These are phyloP conservation scores for Lycocorax pyrrhopterus DNA, from an alignment of 2,113 vertebrate genomes.

Conservation along the genomic window DNA sequence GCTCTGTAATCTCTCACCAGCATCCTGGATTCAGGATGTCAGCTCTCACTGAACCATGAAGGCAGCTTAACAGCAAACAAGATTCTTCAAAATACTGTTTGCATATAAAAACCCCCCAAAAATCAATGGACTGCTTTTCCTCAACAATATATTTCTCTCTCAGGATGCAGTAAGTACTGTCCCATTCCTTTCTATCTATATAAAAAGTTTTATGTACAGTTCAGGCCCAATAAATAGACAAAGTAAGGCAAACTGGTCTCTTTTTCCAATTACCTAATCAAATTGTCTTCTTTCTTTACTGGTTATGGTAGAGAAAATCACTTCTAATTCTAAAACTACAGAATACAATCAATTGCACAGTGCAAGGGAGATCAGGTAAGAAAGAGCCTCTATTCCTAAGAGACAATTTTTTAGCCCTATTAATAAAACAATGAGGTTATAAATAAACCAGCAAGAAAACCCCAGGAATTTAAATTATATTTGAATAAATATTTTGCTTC, in stretches of 20 bases:
- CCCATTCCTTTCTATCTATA: background rate
- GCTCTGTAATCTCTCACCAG: background rate
- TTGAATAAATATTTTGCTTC: slow-evolving; percentile 28
- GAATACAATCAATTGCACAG: background rate
- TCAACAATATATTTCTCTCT: background rate
- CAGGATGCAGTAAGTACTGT: background rate
- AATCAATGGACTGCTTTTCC: background rate
- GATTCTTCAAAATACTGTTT: background rate
- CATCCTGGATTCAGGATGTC: background rate
- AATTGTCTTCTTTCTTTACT: background rate
- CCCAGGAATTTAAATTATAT: background rate
- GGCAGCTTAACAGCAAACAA: background rate
- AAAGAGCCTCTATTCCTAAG: background rate
- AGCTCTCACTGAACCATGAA: background rate
- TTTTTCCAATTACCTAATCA: background rate
- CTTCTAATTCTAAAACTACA: background rate
- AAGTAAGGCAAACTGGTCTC: background rate
- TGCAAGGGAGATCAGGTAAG: background rate
- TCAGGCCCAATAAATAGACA: background rate
- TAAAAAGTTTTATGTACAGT: background rate
- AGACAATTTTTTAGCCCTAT: background rate
- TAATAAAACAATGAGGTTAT: background rate
- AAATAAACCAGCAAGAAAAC: slow-evolving; percentile 6
- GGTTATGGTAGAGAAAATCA: background rate
- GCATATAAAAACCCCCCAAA: background rate